phyloP scores from a whole-genome alignment of 2,888 invertebrate species.

The Tetropium fuscum region DNA sequence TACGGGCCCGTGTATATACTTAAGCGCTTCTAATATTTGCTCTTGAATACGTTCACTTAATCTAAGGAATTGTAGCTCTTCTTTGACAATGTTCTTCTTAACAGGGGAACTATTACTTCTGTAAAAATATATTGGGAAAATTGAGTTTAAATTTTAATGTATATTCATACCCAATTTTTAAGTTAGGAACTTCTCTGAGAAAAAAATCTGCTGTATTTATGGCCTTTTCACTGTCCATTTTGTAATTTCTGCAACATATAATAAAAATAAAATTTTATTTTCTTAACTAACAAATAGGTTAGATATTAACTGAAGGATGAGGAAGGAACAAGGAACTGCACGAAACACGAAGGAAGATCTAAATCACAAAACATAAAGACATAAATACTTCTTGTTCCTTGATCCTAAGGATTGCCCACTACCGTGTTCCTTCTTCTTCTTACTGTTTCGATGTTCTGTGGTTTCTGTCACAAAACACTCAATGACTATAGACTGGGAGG shows the following conservation, averaged over 20 bases:
- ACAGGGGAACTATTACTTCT: slow-evolving; percentile 47
- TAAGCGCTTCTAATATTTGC: slow-evolving; percentile 79
- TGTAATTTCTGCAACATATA: neutral
- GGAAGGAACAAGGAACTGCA: too few species aligned
- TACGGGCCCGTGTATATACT: slow-evolving; percentile 81
- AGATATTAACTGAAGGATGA: too few species aligned
- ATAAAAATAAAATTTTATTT: neutral
- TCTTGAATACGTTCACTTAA: slow-evolving; percentile 78
- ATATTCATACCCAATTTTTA: slow-evolving; percentile 70
- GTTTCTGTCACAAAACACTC: too few species aligned
- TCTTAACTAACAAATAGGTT: too few species aligned
- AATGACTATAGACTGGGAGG: too few species aligned
- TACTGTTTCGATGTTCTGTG: too few species aligned
- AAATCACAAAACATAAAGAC: too few species aligned
- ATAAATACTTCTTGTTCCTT: too few species aligned
- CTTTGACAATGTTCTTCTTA: slow-evolving; percentile 72
- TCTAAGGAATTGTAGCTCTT: slow-evolving; percentile 80
- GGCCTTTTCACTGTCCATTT: slow-evolving; percentile 72
- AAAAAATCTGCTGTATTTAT: slow-evolving; percentile 75
- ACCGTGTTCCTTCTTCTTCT: too few species aligned
- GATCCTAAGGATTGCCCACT: too few species aligned
- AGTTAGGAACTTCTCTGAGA: slow-evolving; percentile 72
- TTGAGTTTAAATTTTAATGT: slow-evolving; percentile 7
- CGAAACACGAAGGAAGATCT: too few species aligned
- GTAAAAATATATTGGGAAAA: slow-evolving; percentile 10